Evolutionary conservation across 1,140 invertebrate species (phyloP), one percentile per base, ranked within the genome.

Genomic region (Aphelenchoides fujianensis): DNA sequence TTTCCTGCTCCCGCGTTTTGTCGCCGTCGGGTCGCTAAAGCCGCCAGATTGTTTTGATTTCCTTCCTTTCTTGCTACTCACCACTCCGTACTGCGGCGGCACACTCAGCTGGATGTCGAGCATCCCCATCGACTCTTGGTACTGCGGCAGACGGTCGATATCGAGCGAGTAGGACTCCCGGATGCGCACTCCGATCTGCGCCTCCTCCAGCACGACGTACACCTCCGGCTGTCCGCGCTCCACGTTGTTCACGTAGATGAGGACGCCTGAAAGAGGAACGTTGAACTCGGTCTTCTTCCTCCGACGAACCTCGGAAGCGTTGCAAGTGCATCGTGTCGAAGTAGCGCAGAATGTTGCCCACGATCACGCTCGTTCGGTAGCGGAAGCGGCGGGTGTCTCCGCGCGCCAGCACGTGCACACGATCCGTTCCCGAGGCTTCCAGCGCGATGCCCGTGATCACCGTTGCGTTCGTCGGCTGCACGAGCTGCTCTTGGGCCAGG

Each of bases 191-290:
- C 81, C 81, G 35, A 83, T 84, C 69, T 81, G 74, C 19, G 81
- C 82, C 70, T 83, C 81, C 67, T 84, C 82, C n/a, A 83, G 54
- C 3, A 84, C 81, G n/a, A 83, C 81, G 62, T 84, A 83, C 37
- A 83, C 78, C 55, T 83, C 81, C 12, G 81, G 79, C 57, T 84
- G 82, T 37, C 81, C 81, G 61, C 82, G 57, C 55, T 83, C 76
- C 0, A 83, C 82, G 55, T 82, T 84, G 73, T 82, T 82, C 3
- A 82, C 82, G 57, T 82, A 82, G 55, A 82, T 77, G 9, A 82
- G 71, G 31, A 82, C 74, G 35, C 79, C 79, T 81, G 68, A 75
- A 74, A 74, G 3, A 35, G 31, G 55, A 48, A 48, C 23, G 41
- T 48, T 48, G n/a, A n/a, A n/a, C n/a, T n/a, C 41, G 23, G 41